phyloP scores from a whole-genome alignment of 1,140 invertebrate genomes.

The Octopus sinensis region DNA sequence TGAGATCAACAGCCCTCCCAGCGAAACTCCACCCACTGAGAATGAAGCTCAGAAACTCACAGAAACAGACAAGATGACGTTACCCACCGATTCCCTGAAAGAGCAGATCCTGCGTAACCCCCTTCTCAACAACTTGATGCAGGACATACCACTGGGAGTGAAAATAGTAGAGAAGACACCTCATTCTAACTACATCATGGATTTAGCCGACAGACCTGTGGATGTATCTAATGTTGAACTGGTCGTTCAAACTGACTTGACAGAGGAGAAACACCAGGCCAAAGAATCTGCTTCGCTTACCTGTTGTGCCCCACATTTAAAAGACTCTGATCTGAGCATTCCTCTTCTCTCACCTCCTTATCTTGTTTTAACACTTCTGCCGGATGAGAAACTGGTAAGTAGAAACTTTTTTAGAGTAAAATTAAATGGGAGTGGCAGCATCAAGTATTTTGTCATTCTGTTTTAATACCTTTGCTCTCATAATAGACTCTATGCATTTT shows the following conservation, averaged over 20 bases:
- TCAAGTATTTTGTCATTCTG: too few relatives aligned
- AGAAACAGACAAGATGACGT: too few relatives aligned
- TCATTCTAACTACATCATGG: constrained; percentile 7
- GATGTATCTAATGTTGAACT: background rate
- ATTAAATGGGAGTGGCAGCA: too few relatives aligned
- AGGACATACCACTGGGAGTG: background rate
- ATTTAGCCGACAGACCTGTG: background rate
- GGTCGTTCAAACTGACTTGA: constrained; percentile 48
- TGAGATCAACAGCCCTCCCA: too few relatives aligned
- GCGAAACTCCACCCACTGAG: too few relatives aligned
- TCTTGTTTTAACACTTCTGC: constrained; percentile 26
- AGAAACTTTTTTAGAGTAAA: too few relatives aligned
- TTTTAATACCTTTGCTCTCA: too few relatives aligned
- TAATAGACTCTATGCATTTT: too few relatives aligned
- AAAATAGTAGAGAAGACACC: background rate
- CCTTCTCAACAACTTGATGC: background rate
- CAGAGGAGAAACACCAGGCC: constrained; percentile 61
- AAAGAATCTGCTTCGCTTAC: constrained; percentile 57
- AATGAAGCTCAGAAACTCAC: too few relatives aligned
- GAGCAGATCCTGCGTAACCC: background rate
- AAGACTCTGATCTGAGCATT: constrained; percentile 35
- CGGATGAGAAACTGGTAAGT: constrained; percentile 20
- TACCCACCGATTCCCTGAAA: background rate
- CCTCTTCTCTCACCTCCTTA: constrained; percentile 40
- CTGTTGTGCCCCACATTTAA: constrained; percentile 30